phyloP scores from a whole-genome alignment of 53 echinoderm and acorn worm genomes.

The Patiria pectinifera region DNA sequence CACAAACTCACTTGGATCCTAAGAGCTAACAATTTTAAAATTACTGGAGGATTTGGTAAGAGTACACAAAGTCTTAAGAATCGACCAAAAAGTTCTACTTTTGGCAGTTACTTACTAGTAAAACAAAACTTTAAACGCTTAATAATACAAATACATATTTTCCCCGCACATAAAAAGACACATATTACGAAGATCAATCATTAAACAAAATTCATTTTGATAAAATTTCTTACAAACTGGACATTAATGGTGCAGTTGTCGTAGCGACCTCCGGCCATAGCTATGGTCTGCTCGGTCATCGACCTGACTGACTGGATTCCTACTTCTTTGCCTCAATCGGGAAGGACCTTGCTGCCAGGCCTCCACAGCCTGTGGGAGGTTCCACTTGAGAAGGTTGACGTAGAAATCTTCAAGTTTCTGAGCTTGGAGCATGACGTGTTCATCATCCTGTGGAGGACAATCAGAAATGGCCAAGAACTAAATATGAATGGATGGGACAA shows the following conservation, averaged over 20 bases:
- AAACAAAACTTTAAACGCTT: too few relatives aligned
- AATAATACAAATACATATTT: too few relatives aligned
- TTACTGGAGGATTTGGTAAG: neutral
- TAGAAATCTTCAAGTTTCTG: constrained; percentile 70
- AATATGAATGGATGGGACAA: neutral
- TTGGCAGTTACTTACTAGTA: neutral
- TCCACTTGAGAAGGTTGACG: constrained; percentile 72
- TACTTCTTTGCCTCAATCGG: neutral
- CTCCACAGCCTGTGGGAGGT: constrained; percentile 45
- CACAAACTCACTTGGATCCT: neutral
- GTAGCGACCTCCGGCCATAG: constrained; percentile 24
- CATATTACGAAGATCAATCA: neutral
- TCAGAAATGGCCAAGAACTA: neutral
- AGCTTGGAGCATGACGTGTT: constrained; percentile 63
- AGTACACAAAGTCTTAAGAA: neutral
- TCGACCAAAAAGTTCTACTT: neutral
- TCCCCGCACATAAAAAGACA: neutral
- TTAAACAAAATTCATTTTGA: neutral
- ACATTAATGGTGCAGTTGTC: constrained; percentile 19
- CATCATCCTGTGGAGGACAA: constrained; percentile 31
- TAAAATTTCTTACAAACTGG: neutral
- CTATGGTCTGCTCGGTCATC: constrained; percentile 42
- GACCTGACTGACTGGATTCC: neutral
- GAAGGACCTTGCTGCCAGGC: constrained; percentile 44
- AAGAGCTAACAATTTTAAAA: neutral